Evolutionary conservation across 37 sponge, comb jelly and placozoan species (phyloP), one percentile per base, ranked within the genome.

Genomic region (Amphimedon queenslandica): DNA sequence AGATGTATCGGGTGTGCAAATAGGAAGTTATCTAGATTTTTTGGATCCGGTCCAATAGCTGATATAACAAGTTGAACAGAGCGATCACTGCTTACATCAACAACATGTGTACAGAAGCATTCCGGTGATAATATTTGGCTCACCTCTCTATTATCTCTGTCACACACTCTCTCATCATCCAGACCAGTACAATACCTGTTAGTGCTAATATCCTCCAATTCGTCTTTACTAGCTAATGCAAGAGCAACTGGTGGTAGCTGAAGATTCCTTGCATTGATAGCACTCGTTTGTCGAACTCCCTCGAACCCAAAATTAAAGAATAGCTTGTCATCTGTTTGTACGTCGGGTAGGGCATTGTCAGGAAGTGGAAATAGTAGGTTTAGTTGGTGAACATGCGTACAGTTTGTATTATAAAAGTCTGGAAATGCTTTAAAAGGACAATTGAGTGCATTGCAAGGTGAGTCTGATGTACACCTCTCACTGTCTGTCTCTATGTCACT

Each of bases 1-100:
- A 87, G 41, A 42, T 87, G 87, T 37, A 81, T 31, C 13, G 87
- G 87, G 61, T 87, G 87, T 0, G 87, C 63, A n/a, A 70, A 77
- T 2, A 27, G 4, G 33, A 28, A 25, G 23, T n/a, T 60, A 25
- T 11, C 21, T 6, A 25, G 34, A 20, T 73, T 23, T 3, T 34
- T 43, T 16, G 29, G 23, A 8, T 42, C 43, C 23, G 31, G 42
- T 42, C 70, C 53, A 58, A 58, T 37, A 38, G 74, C 4, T 4
- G 57, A 53, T 13, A 73, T 34, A 28, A 73, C 41, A 1, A 73
- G n/a, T 16, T 55, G 55, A 32, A 32, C 36, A n/a, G 61, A 60
- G 39, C 55, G 11, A 24, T 57, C 1, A 34, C 33, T 34, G 32
- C 34, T 37, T 28, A 58, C 29, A 33, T 73, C 63, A 23, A 32